Evolutionary conservation across 2,888 invertebrate species (phyloP).

Genomic region (Leucoptera coffeella): DNA sequence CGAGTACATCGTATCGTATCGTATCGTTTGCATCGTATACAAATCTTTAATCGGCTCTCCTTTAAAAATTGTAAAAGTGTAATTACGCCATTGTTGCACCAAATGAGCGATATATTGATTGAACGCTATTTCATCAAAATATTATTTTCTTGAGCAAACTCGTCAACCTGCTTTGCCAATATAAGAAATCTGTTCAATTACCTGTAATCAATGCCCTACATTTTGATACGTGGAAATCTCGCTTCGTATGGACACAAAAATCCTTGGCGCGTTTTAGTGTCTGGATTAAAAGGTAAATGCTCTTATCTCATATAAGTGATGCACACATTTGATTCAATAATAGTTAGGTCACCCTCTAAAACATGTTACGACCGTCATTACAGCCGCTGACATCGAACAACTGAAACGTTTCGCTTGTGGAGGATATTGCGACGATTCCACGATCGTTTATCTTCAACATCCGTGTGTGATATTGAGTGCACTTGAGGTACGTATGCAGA

Average conservation of each 20-base stretch:
- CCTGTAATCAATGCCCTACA: constrained; percentile 75
- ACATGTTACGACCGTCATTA: constrained; percentile 8
- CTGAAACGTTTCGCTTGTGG: constrained; percentile 77
- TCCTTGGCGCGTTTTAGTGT: constrained; percentile 83
- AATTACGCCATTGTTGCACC: too few species aligned
- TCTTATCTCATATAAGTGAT: constrained; percentile 4
- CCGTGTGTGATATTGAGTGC: constrained; percentile 83
- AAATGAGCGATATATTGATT: too few species aligned
- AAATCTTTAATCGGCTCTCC: too few species aligned
- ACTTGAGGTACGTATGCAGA: constrained; percentile 57
- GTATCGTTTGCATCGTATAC: too few species aligned
- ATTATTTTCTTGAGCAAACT: too few species aligned
- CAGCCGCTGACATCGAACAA: constrained; percentile 76
- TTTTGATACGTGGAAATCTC: constrained; percentile 82
- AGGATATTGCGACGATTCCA: constrained; percentile 78
- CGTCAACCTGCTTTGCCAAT: background rate
- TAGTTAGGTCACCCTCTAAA: background rate
- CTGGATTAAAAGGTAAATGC: constrained; percentile 72
- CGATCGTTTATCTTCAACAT: constrained; percentile 81
- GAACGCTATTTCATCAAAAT: too few species aligned
- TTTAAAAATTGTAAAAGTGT: too few species aligned
- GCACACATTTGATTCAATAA: background rate
- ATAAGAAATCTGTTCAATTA: constrained; percentile 7
- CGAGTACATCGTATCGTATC: too few species aligned
- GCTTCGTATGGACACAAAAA: constrained; percentile 81